A percentile compares a stretch with the other conserved stretches of the same genome.
Evolutionary conservation across 2,797 vertebrate species (phyloP).

Genomic region (Furcifer pardalis): DNA sequence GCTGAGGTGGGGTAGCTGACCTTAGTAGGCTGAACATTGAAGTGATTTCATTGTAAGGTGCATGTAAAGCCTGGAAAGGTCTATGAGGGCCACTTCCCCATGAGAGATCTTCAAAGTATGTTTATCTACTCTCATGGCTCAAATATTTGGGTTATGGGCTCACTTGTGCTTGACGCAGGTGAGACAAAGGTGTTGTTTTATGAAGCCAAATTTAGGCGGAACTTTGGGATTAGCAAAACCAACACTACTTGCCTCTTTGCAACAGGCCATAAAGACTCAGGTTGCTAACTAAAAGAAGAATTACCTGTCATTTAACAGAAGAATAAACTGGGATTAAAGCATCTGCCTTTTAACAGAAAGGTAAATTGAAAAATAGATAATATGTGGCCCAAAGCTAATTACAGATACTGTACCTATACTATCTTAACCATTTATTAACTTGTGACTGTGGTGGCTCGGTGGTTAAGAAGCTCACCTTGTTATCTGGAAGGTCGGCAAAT

Average conservation of each 20-base stretch:
- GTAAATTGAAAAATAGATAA: not conserved
- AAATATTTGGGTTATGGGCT: not conserved
- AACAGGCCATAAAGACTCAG: too few relatives aligned
- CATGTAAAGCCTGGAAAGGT: not conserved
- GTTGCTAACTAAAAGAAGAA: not conserved
- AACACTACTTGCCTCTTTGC: not conserved
- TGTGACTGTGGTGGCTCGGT: too few relatives aligned
- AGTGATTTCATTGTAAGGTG: conserved; percentile 1
- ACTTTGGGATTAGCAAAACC: not conserved
- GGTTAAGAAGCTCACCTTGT: too few relatives aligned
- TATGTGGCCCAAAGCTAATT: not conserved
- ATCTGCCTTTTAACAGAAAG: not conserved
- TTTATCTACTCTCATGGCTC: not conserved
- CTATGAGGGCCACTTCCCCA: too few relatives aligned
- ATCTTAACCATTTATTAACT: too few relatives aligned
- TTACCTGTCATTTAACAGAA: not conserved
- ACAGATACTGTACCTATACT: too few relatives aligned
- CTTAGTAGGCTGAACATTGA: not conserved
- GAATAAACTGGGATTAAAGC: too few relatives aligned
- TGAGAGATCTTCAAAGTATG: not conserved
- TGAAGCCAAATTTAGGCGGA: not conserved
- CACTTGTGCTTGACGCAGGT: not conserved
- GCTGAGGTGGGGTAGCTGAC: not conserved
- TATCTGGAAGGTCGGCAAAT: too few relatives aligned
- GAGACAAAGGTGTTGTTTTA: not conserved